Conservation (phyloP, 2,113 vertebrate species). For the Phalacrocorax brasilianus region DNA sequence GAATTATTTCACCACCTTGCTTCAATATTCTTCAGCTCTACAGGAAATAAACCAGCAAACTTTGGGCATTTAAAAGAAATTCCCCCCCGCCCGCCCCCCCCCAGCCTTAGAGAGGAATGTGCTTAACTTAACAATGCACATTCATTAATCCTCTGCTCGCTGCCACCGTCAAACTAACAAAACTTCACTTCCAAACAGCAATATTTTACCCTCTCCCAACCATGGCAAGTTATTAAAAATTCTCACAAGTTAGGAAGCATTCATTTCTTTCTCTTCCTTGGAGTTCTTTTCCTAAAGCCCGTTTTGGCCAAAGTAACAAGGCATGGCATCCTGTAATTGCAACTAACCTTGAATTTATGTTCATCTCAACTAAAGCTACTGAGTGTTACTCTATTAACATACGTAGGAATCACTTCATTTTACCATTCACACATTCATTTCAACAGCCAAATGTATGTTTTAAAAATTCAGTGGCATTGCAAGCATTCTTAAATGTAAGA, state of each 20-base stretch:
- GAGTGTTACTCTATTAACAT: fast-evolving
- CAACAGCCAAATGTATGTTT: not conserved
- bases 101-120: slow-evolving; percentile 31
- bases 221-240: not conserved
- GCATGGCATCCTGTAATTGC: not conserved
- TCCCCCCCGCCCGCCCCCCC: too few relatives aligned
- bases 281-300: not conserved
- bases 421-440: not conserved
- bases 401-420: fast-evolving
- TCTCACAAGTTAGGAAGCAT: not conserved
- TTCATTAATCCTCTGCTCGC: not conserved
- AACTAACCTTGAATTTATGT: not conserved
- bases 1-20: slow-evolving; percentile 27
- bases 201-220: not conserved
- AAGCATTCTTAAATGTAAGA: not conserved
- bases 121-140: slow-evolving; percentile 63
- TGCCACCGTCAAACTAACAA: slow-evolving; percentile 34
- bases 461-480: not conserved
- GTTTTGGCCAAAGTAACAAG: not conserved
- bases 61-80: slow-evolving; percentile 56
- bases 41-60: slow-evolving; percentile 49
- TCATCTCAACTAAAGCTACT: not conserved
- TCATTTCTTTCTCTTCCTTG: not conserved
- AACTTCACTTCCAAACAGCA: slow-evolving; percentile 6
- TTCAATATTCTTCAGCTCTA: slow-evolving; percentile 55